These are phyloP conservation scores for Schizopygopsis pylzovi DNA, from an alignment of 2,797 vertebrate species.

Conservation along the genomic window DNA sequence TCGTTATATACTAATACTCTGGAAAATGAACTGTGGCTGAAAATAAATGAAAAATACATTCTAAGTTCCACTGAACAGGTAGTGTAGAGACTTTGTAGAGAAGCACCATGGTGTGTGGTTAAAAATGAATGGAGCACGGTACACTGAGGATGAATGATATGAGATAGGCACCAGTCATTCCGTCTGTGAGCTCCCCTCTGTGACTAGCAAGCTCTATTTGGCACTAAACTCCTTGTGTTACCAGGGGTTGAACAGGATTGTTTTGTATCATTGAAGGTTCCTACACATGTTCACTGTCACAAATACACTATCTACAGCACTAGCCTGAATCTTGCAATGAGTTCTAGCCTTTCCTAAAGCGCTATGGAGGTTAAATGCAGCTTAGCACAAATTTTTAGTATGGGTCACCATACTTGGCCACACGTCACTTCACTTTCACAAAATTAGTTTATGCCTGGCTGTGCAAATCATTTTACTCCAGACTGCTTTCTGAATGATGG, in stretches of 20 bases:
- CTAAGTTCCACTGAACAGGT: neutral
- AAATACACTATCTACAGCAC: neutral
- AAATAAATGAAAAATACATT: neutral
- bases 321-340: constrained; percentile 3
- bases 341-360: neutral
- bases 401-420: too few species aligned
- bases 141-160: neutral
- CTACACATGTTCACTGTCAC: constrained; percentile 18
- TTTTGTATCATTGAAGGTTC: constrained; percentile 34
- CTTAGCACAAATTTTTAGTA: too few species aligned
- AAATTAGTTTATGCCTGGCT: too few species aligned
- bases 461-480: too few species aligned
- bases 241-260: neutral
- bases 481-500: too few species aligned
- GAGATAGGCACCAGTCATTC: neutral
- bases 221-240: constrained; percentile 3
- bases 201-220: constrained; percentile 15
- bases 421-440: too few species aligned
- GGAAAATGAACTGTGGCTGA: neutral
- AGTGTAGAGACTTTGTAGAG: neutral
- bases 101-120: neutral
- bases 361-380: too few species aligned
- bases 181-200: neutral
- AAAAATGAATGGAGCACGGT: neutral
- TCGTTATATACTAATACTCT: neutral